Evolutionary conservation across 2,888 invertebrate species (phyloP), one percentile per base, ranked within the genome.

Genomic region (Halictus ligatus): DNA sequence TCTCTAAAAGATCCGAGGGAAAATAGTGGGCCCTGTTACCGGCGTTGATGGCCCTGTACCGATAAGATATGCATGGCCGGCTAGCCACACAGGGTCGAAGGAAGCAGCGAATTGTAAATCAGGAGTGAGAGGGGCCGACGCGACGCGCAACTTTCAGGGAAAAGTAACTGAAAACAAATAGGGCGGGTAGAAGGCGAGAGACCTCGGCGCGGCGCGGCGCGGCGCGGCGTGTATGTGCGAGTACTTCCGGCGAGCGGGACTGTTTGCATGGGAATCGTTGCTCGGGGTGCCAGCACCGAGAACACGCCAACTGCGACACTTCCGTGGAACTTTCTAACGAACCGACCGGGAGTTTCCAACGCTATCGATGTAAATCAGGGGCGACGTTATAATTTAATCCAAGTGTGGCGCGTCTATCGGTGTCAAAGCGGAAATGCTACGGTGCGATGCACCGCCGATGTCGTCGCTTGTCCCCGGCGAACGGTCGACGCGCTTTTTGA

Each of bases 21-120:
- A 89, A 89, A 86, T 85, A 89, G 90, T 88, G 89, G 78, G 84
- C 88, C 89, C 89, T 84, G 90, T 92, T 91, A 91, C 88, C 64
- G 84, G 89, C 78, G 78, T 75, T 82, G 88, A 89, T 86, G 85
- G 83, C n/a, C 54, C 58, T 78, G 54, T 80, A 79, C 76, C 83
- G 88, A 85, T 92, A 92, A 92, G 92, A 92, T 92, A 93, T 93
- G 92, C 92, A 93, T 92, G 92, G 87, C 87, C 81, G 83, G 80
- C 76, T 71, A 76, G 77, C 78, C 29, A 67, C 67, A 8, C 67
- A 75, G 80, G 75, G 64, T 73, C 81, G 82, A 84, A 80, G 81
- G 82, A 85, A 86, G 64, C 78, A 78, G 81, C 81, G 91, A 91
- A 90, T 90, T 88, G 87, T 89, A 87, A 87, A 89, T 89, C 87